Conservation (phyloP, 2,888 invertebrate genomes). For the Drosophila mercatorum region DNA sequence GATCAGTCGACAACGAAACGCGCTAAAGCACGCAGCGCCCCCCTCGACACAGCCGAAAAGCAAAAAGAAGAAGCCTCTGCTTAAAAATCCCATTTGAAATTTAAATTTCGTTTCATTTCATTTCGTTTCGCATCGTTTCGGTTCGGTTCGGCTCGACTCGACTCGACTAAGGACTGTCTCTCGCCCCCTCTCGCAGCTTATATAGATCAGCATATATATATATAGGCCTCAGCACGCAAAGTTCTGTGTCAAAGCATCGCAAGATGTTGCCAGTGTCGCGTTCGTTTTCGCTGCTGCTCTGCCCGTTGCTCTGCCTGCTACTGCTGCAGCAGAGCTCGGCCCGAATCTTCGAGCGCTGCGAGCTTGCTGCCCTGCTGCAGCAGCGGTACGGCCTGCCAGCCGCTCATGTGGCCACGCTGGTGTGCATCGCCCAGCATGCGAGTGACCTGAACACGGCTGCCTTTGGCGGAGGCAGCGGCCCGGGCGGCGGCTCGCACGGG, state of each 20-base stretch:
- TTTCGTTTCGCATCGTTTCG: conserved; percentile 8
- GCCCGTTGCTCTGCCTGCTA: conserved; percentile 26
- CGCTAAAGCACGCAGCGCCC: conserved; percentile 67
- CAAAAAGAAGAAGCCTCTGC: conserved; percentile 24
- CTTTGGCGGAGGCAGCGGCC: conserved; percentile 85
- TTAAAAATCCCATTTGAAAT: conserved; percentile 40
- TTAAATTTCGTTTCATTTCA: conserved; percentile 35
- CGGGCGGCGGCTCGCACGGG: conserved; percentile 88
- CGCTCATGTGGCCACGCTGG: conserved; percentile 87
- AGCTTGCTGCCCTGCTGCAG: conserved; percentile 88
- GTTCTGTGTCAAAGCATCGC: conserved; percentile 45
- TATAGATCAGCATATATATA: conserved; percentile 31
- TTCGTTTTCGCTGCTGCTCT: conserved; percentile 18
- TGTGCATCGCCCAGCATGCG: conserved; percentile 90
- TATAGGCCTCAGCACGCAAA: conserved; percentile 17
- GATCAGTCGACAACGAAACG: conserved; percentile 70
- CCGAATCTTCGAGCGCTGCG: conserved; percentile 88
- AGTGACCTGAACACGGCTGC: conserved; percentile 88
- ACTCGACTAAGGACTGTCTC: conserved; percentile 43
- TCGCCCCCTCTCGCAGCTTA: conserved; percentile 4
- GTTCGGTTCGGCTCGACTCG: conserved; percentile 2
- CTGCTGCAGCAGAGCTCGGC: conserved; percentile 23
- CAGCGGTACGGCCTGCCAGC: conserved; percentile 86
- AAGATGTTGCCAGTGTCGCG: conserved; percentile 56
- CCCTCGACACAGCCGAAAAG: conserved; percentile 6